Base-by-base conservation (phyloP, 2,888 invertebrate species). In the Corythucha ciliata region DNA sequence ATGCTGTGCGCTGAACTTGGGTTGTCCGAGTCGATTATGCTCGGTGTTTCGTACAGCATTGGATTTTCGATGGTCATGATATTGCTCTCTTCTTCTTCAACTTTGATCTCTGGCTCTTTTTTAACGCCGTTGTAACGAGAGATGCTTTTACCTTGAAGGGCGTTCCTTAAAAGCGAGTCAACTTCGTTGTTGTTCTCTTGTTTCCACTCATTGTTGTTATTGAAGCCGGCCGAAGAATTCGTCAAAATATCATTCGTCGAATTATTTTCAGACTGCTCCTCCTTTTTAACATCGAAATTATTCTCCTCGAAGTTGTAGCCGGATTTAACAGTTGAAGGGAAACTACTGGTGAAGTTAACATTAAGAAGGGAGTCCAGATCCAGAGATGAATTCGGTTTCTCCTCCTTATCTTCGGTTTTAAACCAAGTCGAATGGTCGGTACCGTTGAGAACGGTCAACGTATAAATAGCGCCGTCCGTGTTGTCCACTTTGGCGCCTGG, bases 381-480 rank as follows among this genome's bases (percentile, higher is more conserved):
- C 27, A 60, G 24, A 8, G 59, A 54, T 16, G 53, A 45, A 27
- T 57, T 57, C 40, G 53, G 41, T 36, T 73, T 12, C 70, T 70
- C 70, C 74, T 71, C 83, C 75, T 59, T 78, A 74, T 68, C 76
- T 73, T 64, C 81, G 72, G 68, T 74, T 70, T 62, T 74, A 68
- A 66, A 74, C 71, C 67, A 74, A 56, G 63, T 69, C 36, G 54
- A 56, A 34, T 58, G 58, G 67, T 66, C 65, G 73, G 68, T 68
- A n/a, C 83, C 83, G 69, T 88, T 87, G 65, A 89, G 77, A 66
- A 88, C 87, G 64, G 88, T 88, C 58, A 89, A 71, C 52, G 88
- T 88, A 68, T 88, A 88, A 65, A 88, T 88, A 67, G 81, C 79
- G 59, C 84, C 83, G 63, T 84, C 84, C n/a, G 82, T 81, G 64